Evolutionary conservation across 1,140 invertebrate species (phyloP), one percentile per base, ranked within the genome.

Genomic region (Meloidogyne floridensis): DNA sequence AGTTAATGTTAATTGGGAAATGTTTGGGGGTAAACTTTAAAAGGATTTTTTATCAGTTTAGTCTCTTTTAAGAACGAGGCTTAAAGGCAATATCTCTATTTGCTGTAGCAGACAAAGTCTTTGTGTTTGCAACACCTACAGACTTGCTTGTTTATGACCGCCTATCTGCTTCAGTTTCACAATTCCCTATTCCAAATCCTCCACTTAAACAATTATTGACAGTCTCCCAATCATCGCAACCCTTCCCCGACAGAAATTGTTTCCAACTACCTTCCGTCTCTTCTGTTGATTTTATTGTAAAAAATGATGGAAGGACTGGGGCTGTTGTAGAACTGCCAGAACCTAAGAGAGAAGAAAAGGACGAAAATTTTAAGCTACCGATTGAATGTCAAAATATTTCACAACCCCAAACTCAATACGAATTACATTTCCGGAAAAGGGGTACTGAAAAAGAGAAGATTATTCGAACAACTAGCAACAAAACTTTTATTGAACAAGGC

Each of bases 101-200:
- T 80, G 77, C 89, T 5, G 89, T 90, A n/a, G 89, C 89, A 13
- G 88, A 89, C 79, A 90, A 89, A 81, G 75, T 89, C 43, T 90
- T 89, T 75, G 84, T 90, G 18, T 90, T 89, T 72, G 87, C 85
- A 11, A 90, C 88, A 32, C 85, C 88, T 2, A 82, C 75, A 10
- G 84, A 90, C 70, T 78, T 89, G 77, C 73, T 90, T 10, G 84
- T 89, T 47, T 88, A 89, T 75, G 87, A 88, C 13, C 83, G 86
- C 3, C 65, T 69, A 18, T 81, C 82, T 9, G 86, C 80, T 47
- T 65, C 83, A 43, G 80, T 84, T 18, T 83, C 83, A 15, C 87
- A 83, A 3, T 81, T 89, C 5, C 75, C 89, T 7, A 87, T 90
- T 43, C 72, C 75, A 8, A 90, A 89, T 80, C 88, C 88, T 5